Base-by-base conservation (phyloP, 2,113 vertebrate genomes). In the Amblyornis subalaris region DNA sequence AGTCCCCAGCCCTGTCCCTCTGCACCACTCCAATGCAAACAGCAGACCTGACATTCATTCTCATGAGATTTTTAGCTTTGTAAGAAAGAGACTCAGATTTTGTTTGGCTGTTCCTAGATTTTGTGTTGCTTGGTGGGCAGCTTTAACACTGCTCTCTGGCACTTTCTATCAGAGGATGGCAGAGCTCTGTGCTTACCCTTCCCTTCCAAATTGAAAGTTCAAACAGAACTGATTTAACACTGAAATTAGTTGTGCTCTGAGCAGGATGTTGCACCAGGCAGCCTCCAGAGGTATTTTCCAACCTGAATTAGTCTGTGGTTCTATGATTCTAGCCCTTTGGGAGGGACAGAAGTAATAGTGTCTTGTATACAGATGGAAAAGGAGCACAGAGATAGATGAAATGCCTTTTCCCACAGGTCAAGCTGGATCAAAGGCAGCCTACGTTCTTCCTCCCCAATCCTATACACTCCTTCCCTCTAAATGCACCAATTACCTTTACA, bases 401-500 rank as follows among this genome's bases (percentile, higher is more conserved):
- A 75, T 16, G 9, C 14, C 45, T 89, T 75, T 81, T 75, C 25
- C 62, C 42, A 44, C 22, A 57, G 74, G 54, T 74, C 12, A 53
- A 40, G 25, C 67, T 48, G 42, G n/a, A 50, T 72, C 54, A 55
- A 57, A 90, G 38, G 29, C 48, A 66, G n/a, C 26, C 33, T 12
- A 35, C 55, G 8, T 40, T 69, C 40, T 47, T 89, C 21, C 19
- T 79, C 25, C 45, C 33, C 70, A 33, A 0, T 45, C 28, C 75
- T 62, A 51, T 76, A 73, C 3, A 7, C 7, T n/a, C 7, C 25
- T 71, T 88, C 31, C n/a, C 28, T 74, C 18, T 74, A 61, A 74
- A 82, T 10, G 31, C 64, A 91, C 47, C 12, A n/a, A 16, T 97
- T 97, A 99, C 99, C 98, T 98, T 98, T 54, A 31, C 95, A 95